Evolutionary conservation across 2,113 vertebrate genomes (phyloP), one percentile per base, ranked within the genome.

Genomic region (Vireo altiloquus): DNA sequence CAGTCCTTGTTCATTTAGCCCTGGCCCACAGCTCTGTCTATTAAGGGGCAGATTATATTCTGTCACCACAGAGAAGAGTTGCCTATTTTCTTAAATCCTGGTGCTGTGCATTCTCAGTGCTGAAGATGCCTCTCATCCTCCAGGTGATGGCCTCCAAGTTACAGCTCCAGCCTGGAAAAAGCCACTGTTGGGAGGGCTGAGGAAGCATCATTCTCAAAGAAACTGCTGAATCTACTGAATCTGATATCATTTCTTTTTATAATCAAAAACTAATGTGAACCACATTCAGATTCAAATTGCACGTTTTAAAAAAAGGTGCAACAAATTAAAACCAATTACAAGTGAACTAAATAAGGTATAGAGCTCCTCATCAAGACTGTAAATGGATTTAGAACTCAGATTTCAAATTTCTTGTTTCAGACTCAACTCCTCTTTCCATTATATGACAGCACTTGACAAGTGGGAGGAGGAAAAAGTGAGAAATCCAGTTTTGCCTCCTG

Each of bases 241-340:
- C 68, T 27, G n/a, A 30, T 60, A 54, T 50, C 89, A 81, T 65
- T 90, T 72, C 92, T 83, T 91, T 86, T 92, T 87, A 57, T 78
- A 76, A 72, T 42, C 46, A 69, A 91, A 89, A 85, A 28, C 20
- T 39, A 86, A 80, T 13, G 59, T 31, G 46, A 88, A 74, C 42
- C 46, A 86, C 59, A 50, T 65, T 66, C 78, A 69, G 70, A 94
- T 80, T 88, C 46, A 63, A 94, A 85, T 74, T 70, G 74, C 50
- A 72, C 1, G 0, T 74, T 79, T 69, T 37, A 13, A 60, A 82
- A 95, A 92, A 83, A 89, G 30, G 84, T 53, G 54, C 47, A 77
- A 90, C 42, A 66, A 94, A 95, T 83, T 90, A 74, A 94, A 95
- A 87, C 12, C 2, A 94, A 91, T 92, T 90, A 85, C 16, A 69